Evolutionary conservation across 2,888 invertebrate species (phyloP).

Genomic region (Cryptus viduatorius): DNA sequence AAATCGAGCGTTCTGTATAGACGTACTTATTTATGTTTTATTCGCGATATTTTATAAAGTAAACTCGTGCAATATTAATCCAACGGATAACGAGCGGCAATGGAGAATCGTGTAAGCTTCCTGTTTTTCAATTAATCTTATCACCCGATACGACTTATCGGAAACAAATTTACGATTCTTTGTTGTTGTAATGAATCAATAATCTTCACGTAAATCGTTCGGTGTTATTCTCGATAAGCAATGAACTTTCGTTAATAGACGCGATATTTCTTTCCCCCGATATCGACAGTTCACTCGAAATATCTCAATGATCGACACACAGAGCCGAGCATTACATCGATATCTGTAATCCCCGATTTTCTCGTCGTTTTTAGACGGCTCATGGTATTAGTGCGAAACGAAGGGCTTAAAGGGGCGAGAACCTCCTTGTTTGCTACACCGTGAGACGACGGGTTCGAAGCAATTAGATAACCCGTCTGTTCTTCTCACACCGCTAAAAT

Average conservation of each 20-base stretch:
- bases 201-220: neutral
- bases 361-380: slow-evolving; percentile 14
- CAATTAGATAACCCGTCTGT: slow-evolving; percentile 62
- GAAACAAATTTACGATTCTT: no score
- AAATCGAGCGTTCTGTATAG: slow-evolving; percentile 35
- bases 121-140: no score
- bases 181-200: neutral
- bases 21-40: slow-evolving; percentile 5
- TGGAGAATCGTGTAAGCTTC: no score
- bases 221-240: no score
- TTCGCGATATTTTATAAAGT: no score
- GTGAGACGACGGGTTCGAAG: slow-evolving; percentile 5
- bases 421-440: neutral
- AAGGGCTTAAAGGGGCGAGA: neutral
- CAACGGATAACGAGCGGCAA: no score
- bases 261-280: neutral
- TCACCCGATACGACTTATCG: no score
- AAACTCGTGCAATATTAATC: no score
- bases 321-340: neutral
- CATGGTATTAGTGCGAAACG: slow-evolving; percentile 30
- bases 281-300: slow-evolving; percentile 18
- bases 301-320: neutral
- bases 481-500: slow-evolving; percentile 10
- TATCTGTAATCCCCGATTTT: slow-evolving; percentile 36
- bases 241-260: slow-evolving; percentile 4